phyloP scores from a whole-genome alignment of 1,140 invertebrate genomes.

The Caerostris extrusa region DNA sequence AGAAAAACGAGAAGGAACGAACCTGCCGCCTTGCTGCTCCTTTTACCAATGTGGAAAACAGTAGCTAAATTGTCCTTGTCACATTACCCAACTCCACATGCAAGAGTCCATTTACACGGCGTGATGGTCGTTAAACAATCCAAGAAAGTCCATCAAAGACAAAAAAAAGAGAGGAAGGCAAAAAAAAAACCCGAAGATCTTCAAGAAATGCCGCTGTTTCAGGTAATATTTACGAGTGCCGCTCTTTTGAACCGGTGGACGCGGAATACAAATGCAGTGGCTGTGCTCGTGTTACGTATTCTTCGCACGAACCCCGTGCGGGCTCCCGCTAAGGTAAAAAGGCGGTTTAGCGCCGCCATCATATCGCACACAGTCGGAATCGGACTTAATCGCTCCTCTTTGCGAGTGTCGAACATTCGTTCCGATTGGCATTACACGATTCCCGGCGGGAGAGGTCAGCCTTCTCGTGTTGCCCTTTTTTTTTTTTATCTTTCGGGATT shows the following conservation, averaged over 20 bases:
- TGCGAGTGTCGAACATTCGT: not conserved
- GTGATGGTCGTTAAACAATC: not conserved
- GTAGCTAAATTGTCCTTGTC: conserved; percentile 1
- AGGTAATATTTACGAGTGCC: not conserved
- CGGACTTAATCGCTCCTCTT: not conserved
- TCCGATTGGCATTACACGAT: not conserved
- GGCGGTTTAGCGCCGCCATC: conserved; percentile 9
- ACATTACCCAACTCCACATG: not conserved
- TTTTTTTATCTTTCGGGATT: too few relatives aligned
- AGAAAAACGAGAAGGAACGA: not conserved
- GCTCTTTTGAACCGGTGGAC: not conserved
- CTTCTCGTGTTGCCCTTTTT: too few relatives aligned
- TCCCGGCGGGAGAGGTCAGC: not conserved
- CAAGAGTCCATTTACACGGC: conserved; percentile 3
- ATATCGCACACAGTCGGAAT: conserved; percentile 1
- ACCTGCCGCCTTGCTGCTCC: not conserved
- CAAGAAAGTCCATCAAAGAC: not conserved
- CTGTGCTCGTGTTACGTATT: not conserved
- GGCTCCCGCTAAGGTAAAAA: not conserved
- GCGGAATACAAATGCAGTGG: not conserved
- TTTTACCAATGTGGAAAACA: not conserved
- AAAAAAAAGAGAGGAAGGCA: not conserved
- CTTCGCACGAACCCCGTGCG: not conserved
- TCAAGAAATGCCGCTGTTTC: not conserved
- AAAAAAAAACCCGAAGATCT: not conserved